Evolutionary conservation across 2,888 invertebrate species (phyloP), one percentile per base, ranked within the genome.

Genomic region (Tenthredo scrophulariae): DNA sequence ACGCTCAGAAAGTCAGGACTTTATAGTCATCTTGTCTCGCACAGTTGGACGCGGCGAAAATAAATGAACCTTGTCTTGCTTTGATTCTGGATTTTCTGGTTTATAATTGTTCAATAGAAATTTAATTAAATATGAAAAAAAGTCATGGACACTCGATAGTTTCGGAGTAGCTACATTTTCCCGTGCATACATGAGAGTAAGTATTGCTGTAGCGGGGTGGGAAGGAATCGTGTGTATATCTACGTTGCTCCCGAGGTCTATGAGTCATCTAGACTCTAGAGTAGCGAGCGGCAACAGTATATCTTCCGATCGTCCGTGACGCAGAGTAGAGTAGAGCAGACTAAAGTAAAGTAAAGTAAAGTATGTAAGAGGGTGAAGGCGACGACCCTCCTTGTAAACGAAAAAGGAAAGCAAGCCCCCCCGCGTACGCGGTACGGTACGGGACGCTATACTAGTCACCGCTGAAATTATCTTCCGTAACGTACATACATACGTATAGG

Each of bases 241-340:
- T 18, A 37, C 46, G 15, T 37, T n/a, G 37, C 33, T n/a, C n/a
- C 54, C 62, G 79, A 7, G 22, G n/a, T 50, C 77, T 77, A 72
- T 74, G 75, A 85, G 54, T 83, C 83, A 83, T 29, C 67, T 80
- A 85, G 67, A 40, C 33, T 85, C n/a, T n/a, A n/a, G n/a, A n/a
- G n/a, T n/a, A n/a, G n/a, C n/a, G n/a, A 33, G 85, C 88, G 6
- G 84, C 86, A 79, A 87, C 85, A 29, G 86, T 88, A 65, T 85
- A 85, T 85, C 85, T 86, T 43, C 85, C 87, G 37, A 83, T 83
- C 10, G 83, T 83, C 46, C 83, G 83, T 83, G 83, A 65, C 67
- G 83, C 67, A 50, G 80, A 72, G 33, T 46, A 65, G 70, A 26
- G 65, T 46, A 46, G 46, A 40, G 40, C 10, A 40, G 10, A 33